These are phyloP conservation scores for Orchesella flavescens DNA, from an alignment of 2,888 invertebrate species.

Conservation along the genomic window DNA sequence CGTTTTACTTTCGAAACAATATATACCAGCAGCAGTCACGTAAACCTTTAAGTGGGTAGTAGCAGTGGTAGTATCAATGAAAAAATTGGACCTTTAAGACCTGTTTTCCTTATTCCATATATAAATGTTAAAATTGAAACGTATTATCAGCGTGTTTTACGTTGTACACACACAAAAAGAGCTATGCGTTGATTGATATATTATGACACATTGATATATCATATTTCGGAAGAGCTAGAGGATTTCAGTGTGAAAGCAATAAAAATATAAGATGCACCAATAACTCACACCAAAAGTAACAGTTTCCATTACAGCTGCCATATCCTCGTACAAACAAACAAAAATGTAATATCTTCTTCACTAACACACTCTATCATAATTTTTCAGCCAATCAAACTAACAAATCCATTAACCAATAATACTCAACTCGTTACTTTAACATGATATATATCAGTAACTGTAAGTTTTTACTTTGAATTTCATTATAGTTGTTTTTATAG, in stretches of 20 bases:
- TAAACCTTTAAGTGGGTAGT: neutral
- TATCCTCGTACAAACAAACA: constrained; percentile 49
- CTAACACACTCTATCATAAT: constrained; percentile 5
- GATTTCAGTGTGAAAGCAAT: neutral
- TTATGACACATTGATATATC: neutral
- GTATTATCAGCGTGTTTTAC: neutral
- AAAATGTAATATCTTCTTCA: constrained; percentile 23
- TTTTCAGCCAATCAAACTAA: constrained; percentile 22
- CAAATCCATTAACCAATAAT: constrained; percentile 40
- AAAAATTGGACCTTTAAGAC: neutral
- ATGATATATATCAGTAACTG: neutral
- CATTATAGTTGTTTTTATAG: neutral
- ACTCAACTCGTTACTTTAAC: constrained; percentile 18
- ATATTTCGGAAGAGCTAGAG: neutral
- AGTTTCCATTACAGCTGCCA: constrained; percentile 15
- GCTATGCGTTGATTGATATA: constrained; percentile 12
- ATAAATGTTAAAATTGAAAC: neutral
- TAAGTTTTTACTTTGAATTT: neutral
- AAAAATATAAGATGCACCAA: constrained; percentile 12
- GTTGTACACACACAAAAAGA: neutral
- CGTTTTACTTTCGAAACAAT: too few species aligned
- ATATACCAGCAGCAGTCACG: neutral
- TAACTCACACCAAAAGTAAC: neutral
- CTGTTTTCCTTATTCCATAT: neutral
- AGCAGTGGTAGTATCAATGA: too few species aligned